Conservation (phyloP, 37 sponge, comb jelly and placozoan species). For the Diacarnus erythraeanus region DNA sequence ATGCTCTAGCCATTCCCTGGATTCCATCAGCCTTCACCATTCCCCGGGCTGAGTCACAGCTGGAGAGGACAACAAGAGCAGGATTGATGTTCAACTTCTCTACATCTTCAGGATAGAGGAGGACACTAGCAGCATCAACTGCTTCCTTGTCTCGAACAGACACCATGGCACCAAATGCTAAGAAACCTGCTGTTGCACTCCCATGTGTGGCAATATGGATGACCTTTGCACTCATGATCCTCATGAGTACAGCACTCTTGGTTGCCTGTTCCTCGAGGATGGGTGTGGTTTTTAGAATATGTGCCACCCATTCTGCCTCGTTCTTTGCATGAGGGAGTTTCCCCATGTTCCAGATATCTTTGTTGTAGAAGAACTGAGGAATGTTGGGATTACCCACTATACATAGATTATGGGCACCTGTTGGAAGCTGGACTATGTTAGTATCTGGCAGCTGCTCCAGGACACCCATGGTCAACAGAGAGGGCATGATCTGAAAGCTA, state of each 20-base stretch:
- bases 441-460: slow-evolving; percentile 18
- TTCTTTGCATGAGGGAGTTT: slow-evolving; percentile 64
- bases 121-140: slow-evolving; percentile 24
- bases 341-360: slow-evolving; percentile 48
- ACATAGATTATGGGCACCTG: slow-evolving; percentile 13
- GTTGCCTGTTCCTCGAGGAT: slow-evolving; percentile 69
- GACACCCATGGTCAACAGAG: slow-evolving; percentile 59
- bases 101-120: slow-evolving; percentile 63
- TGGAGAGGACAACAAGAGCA: slow-evolving; percentile 69
- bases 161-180: slow-evolving; percentile 50
- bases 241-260: slow-evolving; percentile 47
- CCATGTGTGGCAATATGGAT: slow-evolving; percentile 80
- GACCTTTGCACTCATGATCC: slow-evolving; percentile 59
- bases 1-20: slow-evolving; percentile 71
- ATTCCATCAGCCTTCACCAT: slow-evolving; percentile 63
- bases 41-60: slow-evolving; percentile 64
- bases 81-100: slow-evolving; percentile 55
- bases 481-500: slow-evolving; percentile 51
- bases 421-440: slow-evolving; percentile 9
- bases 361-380: slow-evolving; percentile 49
- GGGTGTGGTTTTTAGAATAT: slow-evolving; percentile 48
- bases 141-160: neutral
- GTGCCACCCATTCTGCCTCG: slow-evolving; percentile 68
- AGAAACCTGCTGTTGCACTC: slow-evolving; percentile 51
- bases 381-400: slow-evolving; percentile 76